Conservation (phyloP, 2,888 invertebrate genomes). For the Rotaria macrura region DNA sequence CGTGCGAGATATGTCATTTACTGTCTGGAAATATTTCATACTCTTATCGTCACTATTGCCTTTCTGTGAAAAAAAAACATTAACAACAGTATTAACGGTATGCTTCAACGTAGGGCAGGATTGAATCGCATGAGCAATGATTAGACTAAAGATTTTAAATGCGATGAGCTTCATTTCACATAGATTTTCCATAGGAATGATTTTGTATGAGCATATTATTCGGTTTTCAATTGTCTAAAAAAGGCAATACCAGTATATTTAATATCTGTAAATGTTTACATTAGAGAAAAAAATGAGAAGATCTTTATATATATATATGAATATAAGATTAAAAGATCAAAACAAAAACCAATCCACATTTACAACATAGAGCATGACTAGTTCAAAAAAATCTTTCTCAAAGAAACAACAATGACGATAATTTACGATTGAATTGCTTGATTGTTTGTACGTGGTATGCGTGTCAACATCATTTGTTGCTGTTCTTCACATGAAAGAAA, state of each 20-base stretch:
- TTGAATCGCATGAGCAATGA: too few relatives aligned
- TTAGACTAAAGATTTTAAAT: too few relatives aligned
- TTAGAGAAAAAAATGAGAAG: neutral
- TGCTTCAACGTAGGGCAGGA: too few relatives aligned
- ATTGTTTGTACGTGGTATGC: neutral
- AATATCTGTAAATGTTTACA: neutral
- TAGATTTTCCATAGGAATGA: too few relatives aligned
- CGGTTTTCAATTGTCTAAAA: too few relatives aligned
- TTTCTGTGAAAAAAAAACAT: too few relatives aligned
- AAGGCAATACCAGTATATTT: neutral
- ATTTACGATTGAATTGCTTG: neutral
- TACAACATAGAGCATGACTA: neutral
- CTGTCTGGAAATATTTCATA: too few relatives aligned
- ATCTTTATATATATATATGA: neutral
- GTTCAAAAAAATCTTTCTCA: neutral
- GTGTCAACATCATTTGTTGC: neutral
- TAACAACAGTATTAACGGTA: too few relatives aligned
- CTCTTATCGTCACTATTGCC: too few relatives aligned
- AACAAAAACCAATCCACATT: neutral
- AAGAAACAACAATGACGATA: neutral
- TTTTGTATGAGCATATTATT: too few relatives aligned
- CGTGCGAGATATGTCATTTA: too few relatives aligned
- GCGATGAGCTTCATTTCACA: too few relatives aligned
- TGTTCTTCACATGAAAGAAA: constrained; percentile 1
- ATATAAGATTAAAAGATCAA: neutral